Conservation (phyloP, 2,888 invertebrate species). For the Keiferia lycopersicella region DNA sequence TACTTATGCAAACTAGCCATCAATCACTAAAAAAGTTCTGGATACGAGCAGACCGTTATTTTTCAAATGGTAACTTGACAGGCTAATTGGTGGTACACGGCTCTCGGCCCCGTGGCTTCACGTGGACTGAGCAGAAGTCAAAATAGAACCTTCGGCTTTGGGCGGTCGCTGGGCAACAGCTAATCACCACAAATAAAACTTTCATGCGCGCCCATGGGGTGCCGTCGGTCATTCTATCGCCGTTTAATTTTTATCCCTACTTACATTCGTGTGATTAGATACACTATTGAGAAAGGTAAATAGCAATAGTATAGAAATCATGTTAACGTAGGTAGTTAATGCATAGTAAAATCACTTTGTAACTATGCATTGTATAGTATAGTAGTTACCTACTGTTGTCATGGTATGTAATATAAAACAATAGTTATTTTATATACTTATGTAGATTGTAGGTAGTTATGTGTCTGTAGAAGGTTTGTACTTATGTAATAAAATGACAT, state of each 20-base stretch:
- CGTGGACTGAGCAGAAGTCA: conserved; percentile 69
- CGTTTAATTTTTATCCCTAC: conserved; percentile 8
- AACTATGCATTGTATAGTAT: background rate
- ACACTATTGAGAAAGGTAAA: conserved; percentile 11
- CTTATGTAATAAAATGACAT: background rate
- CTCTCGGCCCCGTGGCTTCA: conserved; percentile 51
- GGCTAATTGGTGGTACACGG: conserved; percentile 36
- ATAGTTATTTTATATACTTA: background rate
- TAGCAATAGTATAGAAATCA: background rate
- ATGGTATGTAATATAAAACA: background rate
- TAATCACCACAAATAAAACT: conserved; percentile 75
- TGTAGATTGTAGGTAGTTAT: too few relatives aligned
- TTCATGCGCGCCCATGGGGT: conserved; percentile 53
- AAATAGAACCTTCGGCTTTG: conserved; percentile 65
- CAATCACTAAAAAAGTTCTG: conserved; percentile 31
- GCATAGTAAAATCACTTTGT: background rate
- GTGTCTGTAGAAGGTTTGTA: too few relatives aligned
- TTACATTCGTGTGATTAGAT: background rate
- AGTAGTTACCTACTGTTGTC: too few relatives aligned
- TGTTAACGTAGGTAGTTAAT: background rate
- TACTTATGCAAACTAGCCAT: conserved; percentile 26
- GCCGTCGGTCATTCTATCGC: conserved; percentile 37
- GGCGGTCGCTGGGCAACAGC: conserved; percentile 70
- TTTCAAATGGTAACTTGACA: conserved; percentile 30
- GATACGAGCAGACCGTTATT: conserved; percentile 14